Evolutionary conservation across 1,140 invertebrate species (phyloP).

Genomic region (Euschistus heros): DNA sequence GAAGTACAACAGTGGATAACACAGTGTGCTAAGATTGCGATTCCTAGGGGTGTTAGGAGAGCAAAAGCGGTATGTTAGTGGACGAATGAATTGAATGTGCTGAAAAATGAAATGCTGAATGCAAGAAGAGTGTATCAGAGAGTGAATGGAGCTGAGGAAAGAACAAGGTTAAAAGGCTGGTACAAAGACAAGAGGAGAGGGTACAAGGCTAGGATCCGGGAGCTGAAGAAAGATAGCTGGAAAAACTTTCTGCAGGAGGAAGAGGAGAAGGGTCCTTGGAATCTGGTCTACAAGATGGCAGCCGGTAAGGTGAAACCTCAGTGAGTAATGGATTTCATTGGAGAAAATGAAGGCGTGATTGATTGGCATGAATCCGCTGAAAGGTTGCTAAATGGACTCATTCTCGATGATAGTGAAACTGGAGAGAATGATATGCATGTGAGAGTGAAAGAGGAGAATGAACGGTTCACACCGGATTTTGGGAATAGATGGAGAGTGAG

Average conservation of each 20-base stretch:
- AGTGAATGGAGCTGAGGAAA: not conserved
- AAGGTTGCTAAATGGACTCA: not conserved
- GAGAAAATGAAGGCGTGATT: not conserved
- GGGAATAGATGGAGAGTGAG: too few relatives aligned
- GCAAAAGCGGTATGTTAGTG: too few relatives aligned
- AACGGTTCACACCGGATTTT: too few relatives aligned
- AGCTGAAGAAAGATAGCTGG: not conserved
- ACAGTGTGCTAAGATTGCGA: too few relatives aligned
- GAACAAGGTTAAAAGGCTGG: not conserved
- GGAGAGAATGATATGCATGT: not conserved
- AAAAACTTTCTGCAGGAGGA: too few relatives aligned
- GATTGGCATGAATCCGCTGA: not conserved
- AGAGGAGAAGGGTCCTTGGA: too few relatives aligned
- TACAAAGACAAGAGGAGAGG: not conserved
- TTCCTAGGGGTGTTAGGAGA: too few relatives aligned
- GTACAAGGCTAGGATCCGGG: not conserved
- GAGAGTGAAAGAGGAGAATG: not conserved
- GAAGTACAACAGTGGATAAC: too few relatives aligned
- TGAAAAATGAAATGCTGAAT: not conserved
- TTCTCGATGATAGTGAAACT: not conserved
- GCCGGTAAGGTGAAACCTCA: too few relatives aligned
- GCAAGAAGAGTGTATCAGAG: not conserved
- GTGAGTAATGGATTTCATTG: too few relatives aligned
- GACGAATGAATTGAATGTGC: not conserved
- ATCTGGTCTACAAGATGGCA: too few relatives aligned